Percentiles rank a stretch among this genome's conserved stretches.
Evolutionary conservation across 1,140 invertebrate species (phyloP).

Genomic region (Holcopasites calliopsidis): DNA sequence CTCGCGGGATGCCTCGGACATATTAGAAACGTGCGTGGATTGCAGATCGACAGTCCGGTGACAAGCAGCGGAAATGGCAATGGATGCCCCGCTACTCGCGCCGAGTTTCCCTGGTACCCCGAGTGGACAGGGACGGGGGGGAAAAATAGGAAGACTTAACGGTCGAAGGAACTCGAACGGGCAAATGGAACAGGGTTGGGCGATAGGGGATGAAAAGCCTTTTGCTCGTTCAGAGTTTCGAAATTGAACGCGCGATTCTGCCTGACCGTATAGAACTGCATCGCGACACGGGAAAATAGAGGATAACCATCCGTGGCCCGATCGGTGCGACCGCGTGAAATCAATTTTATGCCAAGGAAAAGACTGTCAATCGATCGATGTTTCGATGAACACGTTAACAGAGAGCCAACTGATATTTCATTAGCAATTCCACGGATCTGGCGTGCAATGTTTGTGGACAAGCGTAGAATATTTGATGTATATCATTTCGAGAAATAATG

Average conservation of each 20-base stretch:
- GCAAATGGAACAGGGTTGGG: not conserved
- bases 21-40: conserved; percentile 73
- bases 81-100: not conserved
- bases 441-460: too few relatives aligned
- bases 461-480: too few relatives aligned
- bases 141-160: conserved; percentile 29
- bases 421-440: too few relatives aligned
- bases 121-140: not conserved
- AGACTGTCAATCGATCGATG: not conserved
- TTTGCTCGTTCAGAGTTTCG: not conserved
- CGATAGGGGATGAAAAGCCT: not conserved
- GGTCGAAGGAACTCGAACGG: conserved; percentile 16
- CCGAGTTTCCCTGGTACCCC: not conserved
- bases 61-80: conserved; percentile 38
- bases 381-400: not conserved
- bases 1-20: conserved; percentile 45
- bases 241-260: conserved; percentile 26
- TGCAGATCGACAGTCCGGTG: conserved; percentile 36
- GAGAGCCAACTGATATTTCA: too few relatives aligned
- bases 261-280: not conserved
- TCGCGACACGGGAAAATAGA: not conserved
- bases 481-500: too few relatives aligned
- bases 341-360: not conserved
- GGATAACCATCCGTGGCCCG: not conserved
- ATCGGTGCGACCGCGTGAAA: not conserved